These are phyloP conservation scores for Marmota flaviventris DNA, from an alignment of 2,113 vertebrate species.

Conservation along the genomic window DNA sequence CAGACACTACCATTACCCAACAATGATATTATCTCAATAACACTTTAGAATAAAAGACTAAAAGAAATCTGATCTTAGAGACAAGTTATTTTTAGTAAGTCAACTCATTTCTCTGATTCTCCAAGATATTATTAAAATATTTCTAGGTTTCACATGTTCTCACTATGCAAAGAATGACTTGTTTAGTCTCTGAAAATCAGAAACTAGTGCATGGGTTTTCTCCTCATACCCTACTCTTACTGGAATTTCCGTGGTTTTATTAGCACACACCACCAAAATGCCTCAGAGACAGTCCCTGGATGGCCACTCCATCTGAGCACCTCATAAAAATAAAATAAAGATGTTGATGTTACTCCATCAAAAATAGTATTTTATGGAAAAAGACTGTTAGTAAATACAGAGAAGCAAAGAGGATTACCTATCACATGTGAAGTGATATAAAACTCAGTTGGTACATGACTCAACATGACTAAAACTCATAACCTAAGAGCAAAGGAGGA, in stretches of 20 bases:
- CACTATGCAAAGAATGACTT: background rate
- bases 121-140: background rate
- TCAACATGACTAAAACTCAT: background rate
- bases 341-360: too few relatives aligned
- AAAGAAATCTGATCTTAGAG: background rate
- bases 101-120: background rate
- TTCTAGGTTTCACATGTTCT: background rate
- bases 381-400: background rate
- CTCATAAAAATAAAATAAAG: too few relatives aligned
- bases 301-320: background rate
- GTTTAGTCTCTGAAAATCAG: background rate
- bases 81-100: background rate
- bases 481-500: background rate
- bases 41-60: background rate
- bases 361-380: background rate
- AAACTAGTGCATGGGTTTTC: background rate
- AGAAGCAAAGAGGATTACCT: background rate
- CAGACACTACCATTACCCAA: background rate
- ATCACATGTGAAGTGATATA: background rate
- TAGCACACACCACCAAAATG: background rate
- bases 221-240: background rate
- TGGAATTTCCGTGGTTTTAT: background rate
- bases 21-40: background rate
- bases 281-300: background rate
- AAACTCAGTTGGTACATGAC: background rate